Base-by-base conservation (phyloP, 2,797 vertebrate species). In the Lepus oiostolus region DNA sequence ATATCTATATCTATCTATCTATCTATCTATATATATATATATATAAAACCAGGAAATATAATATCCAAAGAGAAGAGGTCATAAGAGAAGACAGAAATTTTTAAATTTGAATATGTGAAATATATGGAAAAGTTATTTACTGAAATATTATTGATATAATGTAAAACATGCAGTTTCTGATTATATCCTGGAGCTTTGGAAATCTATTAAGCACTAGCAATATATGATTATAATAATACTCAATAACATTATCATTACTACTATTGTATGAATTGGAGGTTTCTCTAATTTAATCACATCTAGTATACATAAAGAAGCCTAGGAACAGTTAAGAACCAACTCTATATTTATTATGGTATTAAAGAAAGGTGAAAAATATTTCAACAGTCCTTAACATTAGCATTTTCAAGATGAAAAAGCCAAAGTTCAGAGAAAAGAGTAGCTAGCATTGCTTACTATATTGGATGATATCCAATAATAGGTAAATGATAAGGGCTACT, bases 391-490 rank as follows among this genome's bases (percentile, higher is more conserved):
- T 1, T 84, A 72, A 77, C 3, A 87, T 60, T 65, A 79, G 30
- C 1, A 42, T 85, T 81, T 93, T 93, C 26, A 89, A 85, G 17
- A 70, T 67, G 17, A 95, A 38, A 6, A 90, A 38, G 4, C 0
- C 30, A 65, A 95, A 95, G 12, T 77, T 90, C 11, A 90, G 84
- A 92, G 30, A 89, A 91, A 94, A 17, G 7, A 76, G 58, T 11
- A 75, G 1, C 22, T 80, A 7, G 0, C 5, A 4, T 81, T 75
- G 24, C 2, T 52, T 81, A 50, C 5, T 30, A 47, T 2, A 80
- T 75, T 79, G 77, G 26, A 93, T 63, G 24, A 47, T 74, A 32
- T 62, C 1, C 8, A 0, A 71, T 5, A 71, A 42, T 21, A 77
- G 4, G 8, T 47, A 4, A 62, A 47, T 50, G 38, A 67, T 47